Conservation (phyloP, 2,888 invertebrate species). For the Habroteleia sp. region DNA sequence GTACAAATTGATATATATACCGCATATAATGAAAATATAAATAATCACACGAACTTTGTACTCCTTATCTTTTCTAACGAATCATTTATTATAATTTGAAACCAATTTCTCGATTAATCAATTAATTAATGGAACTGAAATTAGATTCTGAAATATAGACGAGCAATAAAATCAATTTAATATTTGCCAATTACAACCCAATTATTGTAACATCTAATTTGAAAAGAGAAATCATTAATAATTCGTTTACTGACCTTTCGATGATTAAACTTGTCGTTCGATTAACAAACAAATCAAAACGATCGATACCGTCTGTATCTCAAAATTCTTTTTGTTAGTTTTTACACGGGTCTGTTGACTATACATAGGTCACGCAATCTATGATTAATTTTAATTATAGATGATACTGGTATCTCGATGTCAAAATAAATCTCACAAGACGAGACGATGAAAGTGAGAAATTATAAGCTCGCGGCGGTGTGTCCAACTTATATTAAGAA, state of each 20-base stretch:
- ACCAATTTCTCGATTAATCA: too few relatives aligned
- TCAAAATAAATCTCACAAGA: slow-evolving; percentile 41
- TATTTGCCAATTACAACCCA: slow-evolving; percentile 13
- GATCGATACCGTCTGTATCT: slow-evolving; percentile 6
- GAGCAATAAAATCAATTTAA: neutral
- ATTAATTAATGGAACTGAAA: neutral
- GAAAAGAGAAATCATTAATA: slow-evolving; percentile 16
- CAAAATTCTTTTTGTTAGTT: slow-evolving; percentile 10
- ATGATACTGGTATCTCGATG: slow-evolving; percentile 27
- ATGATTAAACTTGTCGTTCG: slow-evolving; percentile 23
- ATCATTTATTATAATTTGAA: too few relatives aligned
- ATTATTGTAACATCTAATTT: slow-evolving; percentile 6
- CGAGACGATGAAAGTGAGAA: slow-evolving; percentile 24
- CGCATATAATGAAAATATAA: too few relatives aligned
- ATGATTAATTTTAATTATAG: slow-evolving; percentile 51
- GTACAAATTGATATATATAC: too few relatives aligned
- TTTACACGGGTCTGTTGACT: slow-evolving; percentile 17
- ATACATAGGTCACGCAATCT: slow-evolving; percentile 23
- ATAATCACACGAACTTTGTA: too few relatives aligned
- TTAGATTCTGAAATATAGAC: neutral
- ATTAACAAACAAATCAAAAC: slow-evolving; percentile 32
- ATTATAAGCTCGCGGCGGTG: slow-evolving; percentile 28
- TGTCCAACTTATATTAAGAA: slow-evolving; percentile 28
- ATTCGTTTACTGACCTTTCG: slow-evolving; percentile 23
- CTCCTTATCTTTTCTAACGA: too few relatives aligned